Evolutionary conservation across 1,140 invertebrate species (phyloP), one percentile per base, ranked within the genome.

Genomic region (Belonocnema kinseyi): DNA sequence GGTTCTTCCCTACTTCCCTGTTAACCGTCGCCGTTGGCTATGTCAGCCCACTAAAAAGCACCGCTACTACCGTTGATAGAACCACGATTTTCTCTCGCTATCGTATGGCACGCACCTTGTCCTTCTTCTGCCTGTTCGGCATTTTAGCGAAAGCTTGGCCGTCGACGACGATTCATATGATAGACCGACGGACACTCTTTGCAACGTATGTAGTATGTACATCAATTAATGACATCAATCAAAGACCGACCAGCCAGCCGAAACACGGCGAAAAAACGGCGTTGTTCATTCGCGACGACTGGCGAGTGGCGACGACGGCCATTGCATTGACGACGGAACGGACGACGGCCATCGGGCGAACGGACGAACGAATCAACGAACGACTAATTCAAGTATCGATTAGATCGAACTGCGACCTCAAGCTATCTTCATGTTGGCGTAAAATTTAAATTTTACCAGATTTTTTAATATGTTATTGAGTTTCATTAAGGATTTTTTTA

Each of bases 71-170:
- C 51, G 51, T 74, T 54, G 52, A 76, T 71, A 61, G 21, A 70
- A 74, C 51, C 50, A 40, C 53, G 46, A 66, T 54, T 74, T 74
- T 26, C 72, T 51, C 50, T 46, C 33, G 53, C 73, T 79, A 82
- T 51, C 75, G 75, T 77, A 76, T 79, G 73, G 53, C 53, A 86
- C 86, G 83, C 86, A 92, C 90, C 90, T 92, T 92, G 77, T 92
- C 90, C 84, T 92, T 91, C 82, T 89, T 92, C 46, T 84, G 85
- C 80, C 88, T 88, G 85, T 90, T 91, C 75, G 91, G 90, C 91
- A 92, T 92, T 80, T 86, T 82, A 77, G 77, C 54, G 19, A 56
- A 12, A 19, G 21, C 17, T 53, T 2, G 50, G 72, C 50, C 72
- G 50, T 51, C 72, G 50, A 73, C 51, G 19, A 73, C 17, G 17